Conservation (phyloP, 2,888 invertebrate genomes). For the Itoplectis maculator region DNA sequence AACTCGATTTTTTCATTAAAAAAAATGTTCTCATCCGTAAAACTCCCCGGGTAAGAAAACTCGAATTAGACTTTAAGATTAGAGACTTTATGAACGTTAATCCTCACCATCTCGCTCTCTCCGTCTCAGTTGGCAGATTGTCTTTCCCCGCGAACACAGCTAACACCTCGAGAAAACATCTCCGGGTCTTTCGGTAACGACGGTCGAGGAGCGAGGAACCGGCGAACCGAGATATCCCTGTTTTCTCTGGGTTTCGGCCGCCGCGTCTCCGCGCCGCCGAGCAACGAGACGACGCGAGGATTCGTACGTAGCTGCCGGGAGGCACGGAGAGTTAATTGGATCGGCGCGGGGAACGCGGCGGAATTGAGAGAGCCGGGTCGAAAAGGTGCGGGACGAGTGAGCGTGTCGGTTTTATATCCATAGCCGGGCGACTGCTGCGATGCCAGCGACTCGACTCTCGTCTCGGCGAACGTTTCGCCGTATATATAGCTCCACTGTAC, state of each 20-base stretch:
- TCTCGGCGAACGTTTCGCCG: conserved; percentile 5
- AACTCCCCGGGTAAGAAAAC: not conserved
- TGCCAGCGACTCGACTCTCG: conserved; percentile 1
- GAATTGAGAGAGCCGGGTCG: conserved; percentile 67
- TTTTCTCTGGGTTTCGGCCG: conserved; percentile 40
- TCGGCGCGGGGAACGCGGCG: conserved; percentile 69
- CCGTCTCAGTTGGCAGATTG: conserved; percentile 3
- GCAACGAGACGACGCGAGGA: conserved; percentile 62
- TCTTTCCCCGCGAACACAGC: conserved; percentile 2
- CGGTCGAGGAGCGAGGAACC: not conserved
- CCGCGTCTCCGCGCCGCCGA: conserved; percentile 55
- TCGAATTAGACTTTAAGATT: not conserved
- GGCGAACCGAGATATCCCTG: conserved; percentile 29
- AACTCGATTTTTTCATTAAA: not conserved
- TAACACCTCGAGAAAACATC: conserved; percentile 29
- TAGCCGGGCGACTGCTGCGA: not conserved
- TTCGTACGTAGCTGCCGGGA: conserved; percentile 62
- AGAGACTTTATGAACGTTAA: not conserved
- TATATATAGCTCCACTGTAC: too few species aligned
- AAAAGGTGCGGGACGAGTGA: conserved; percentile 54
- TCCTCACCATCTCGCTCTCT: not conserved
- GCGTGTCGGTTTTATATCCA: conserved; percentile 59
- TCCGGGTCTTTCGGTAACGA: conserved; percentile 6
- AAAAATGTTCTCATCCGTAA: too few species aligned
- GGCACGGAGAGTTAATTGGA: conserved; percentile 74